Evolutionary conservation across 2,888 invertebrate genomes (phyloP), one percentile per base, ranked within the genome.

Genomic region (Criorhina ranunculi): DNA sequence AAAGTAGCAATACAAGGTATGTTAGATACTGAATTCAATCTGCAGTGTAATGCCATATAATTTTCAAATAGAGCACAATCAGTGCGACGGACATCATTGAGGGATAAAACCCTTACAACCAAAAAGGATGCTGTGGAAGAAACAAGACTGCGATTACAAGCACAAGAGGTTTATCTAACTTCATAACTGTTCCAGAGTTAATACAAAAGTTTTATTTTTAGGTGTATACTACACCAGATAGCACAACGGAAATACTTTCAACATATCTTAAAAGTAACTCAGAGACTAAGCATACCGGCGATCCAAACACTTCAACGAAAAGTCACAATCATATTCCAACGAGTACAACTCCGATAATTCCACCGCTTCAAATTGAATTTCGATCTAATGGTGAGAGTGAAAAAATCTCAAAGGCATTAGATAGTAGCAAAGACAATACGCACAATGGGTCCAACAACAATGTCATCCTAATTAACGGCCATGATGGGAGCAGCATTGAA

Each of bases 91-190:
- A 98, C 98, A 46, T 98, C 98, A 51, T 94, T 98, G 82, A 94
- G 98, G 17, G 98, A 99, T 92, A 98, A 98, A 92, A 96, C 96
- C 87, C 93, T 98, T 87, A 97, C 98, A 69, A 97, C 98, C 42
- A 96, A 98, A 91, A 96, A 98, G 88, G 99, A 99, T 92, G 98
- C 97, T 19, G 95, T 97, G 46, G 98, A 98, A 90, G 99, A 99
- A 91, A 98, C 98, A 19, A 93, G 96, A 80, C 91, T 96, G 46
- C 93, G 96, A 89, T 90, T 95, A 88, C 94, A 95, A 90, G 94
- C 94, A 72, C 94, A 94, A 90, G 93, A 94, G 91, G 93, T 92
- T 88, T 86, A 86, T 87, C 24, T 5, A 9, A 19, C 5, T 17
- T 17, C 5, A 29, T 5, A 49, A 4, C 0, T 42, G 4, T 17